Evolutionary conservation across 1,140 invertebrate genomes (phyloP).

Genomic region (Lepidurus couesii): DNA sequence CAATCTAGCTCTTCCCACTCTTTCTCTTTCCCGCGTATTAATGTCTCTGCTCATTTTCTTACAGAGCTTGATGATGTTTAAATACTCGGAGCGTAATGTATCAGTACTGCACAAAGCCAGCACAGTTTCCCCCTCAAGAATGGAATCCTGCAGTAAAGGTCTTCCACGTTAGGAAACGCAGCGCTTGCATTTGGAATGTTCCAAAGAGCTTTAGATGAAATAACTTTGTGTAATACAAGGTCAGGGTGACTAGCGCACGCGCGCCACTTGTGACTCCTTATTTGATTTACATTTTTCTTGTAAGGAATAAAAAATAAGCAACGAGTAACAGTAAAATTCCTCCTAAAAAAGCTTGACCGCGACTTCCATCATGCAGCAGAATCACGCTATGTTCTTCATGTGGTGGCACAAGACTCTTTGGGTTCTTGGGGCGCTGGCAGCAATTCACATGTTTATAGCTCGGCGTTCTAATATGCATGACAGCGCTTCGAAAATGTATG

Average conservation of each 20-base stretch:
- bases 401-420: not conserved
- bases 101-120: not conserved
- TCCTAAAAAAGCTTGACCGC: no score
- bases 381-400: not conserved
- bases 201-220: no score
- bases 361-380: no score
- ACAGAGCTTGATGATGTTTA: constrained; percentile 5
- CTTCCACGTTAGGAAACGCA: no score
- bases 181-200: no score
- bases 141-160: no score
- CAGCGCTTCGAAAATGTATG: not conserved
- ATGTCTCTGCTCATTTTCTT: not conserved
- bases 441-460: not conserved
- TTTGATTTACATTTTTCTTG: no score
- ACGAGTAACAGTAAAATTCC: not conserved
- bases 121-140: no score
- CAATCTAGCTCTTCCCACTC: not conserved
- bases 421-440: not conserved
- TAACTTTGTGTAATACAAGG: no score
- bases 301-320: constrained; percentile 2
- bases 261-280: no score
- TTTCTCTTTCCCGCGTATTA: not conserved
- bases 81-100: not conserved
- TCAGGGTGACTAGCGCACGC: no score
- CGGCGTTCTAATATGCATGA: not conserved